These are phyloP conservation scores for Patella caerulea DNA, from an alignment of 2,888 invertebrate species.

Conservation along the genomic window DNA sequence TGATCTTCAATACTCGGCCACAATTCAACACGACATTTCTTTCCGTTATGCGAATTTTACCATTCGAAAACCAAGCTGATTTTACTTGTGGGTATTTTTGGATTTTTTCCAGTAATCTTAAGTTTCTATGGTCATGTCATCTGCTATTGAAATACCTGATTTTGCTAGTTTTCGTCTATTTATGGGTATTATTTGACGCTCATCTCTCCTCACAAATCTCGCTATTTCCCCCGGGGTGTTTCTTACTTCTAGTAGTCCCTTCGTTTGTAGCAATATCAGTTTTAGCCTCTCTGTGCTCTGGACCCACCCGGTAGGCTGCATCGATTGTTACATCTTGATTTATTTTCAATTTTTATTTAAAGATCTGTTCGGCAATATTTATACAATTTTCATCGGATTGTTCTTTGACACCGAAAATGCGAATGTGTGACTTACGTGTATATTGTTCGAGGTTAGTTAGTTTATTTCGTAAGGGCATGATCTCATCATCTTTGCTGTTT, in stretches of 20 bases:
- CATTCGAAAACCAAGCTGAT: no score
- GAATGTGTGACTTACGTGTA: background rate
- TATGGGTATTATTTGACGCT: background rate
- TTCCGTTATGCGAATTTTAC: no score
- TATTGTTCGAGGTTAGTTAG: slow-evolving; percentile 3
- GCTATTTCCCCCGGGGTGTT: background rate
- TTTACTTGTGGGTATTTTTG: no score
- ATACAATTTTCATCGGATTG: background rate
- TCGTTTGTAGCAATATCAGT: no score
- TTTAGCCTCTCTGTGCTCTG: background rate
- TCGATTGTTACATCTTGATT: background rate
- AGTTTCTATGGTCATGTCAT: background rate
- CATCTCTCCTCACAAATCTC: background rate
- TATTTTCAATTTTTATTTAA: background rate
- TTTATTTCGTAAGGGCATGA: background rate
- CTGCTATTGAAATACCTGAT: background rate
- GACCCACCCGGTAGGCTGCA: background rate
- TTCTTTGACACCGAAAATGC: background rate
- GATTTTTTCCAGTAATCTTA: background rate
- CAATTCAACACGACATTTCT: no score
- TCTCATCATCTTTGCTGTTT: no score
- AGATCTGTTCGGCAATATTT: background rate
- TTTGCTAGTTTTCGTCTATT: background rate
- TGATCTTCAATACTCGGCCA: no score
- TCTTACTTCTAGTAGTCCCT: no score